phyloP scores from a whole-genome alignment of 2,888 invertebrate species.

The Andrena fulva region DNA sequence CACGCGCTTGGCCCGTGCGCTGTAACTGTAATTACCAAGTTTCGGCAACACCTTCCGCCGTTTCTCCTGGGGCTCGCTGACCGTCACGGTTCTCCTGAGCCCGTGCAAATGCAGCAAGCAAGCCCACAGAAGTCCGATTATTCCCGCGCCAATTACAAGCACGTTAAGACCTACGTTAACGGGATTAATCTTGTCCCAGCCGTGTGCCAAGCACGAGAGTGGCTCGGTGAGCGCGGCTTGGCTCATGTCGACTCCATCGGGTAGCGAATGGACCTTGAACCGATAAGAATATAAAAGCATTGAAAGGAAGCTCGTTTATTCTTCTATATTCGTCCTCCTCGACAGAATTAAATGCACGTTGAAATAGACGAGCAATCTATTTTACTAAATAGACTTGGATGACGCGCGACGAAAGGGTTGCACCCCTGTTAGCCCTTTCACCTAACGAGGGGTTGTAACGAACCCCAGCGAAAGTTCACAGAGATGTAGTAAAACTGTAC shows the following conservation, averaged over 20 bases:
- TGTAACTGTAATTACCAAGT: slow-evolving; percentile 71
- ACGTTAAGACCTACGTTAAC: slow-evolving; percentile 88
- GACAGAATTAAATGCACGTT: background rate
- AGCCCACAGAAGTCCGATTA: slow-evolving; percentile 90
- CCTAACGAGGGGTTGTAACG: background rate
- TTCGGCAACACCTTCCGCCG: slow-evolving; percentile 77
- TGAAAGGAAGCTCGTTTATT: background rate
- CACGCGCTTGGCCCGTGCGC: background rate
- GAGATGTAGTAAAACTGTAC: background rate
- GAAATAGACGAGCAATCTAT: slow-evolving; percentile 3
- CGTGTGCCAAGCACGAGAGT: slow-evolving; percentile 90
- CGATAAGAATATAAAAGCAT: background rate
- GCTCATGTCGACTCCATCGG: slow-evolving; percentile 77
- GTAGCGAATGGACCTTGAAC: slow-evolving; percentile 75
- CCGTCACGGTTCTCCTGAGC: slow-evolving; percentile 88
- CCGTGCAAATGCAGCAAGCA: slow-evolving; percentile 89
- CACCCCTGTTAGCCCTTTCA: background rate
- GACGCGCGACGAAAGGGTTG: background rate
- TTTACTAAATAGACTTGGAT: background rate
- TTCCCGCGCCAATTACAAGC: slow-evolving; percentile 89
- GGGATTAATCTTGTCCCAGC: slow-evolving; percentile 88
- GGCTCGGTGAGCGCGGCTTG: slow-evolving; percentile 89
- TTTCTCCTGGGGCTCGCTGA: slow-evolving; percentile 88
- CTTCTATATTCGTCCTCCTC: background rate
- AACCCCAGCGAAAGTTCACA: slow-evolving; percentile 9